Conservation (phyloP, 2,113 vertebrate genomes). For the Neolamprologus cancellatus region DNA sequence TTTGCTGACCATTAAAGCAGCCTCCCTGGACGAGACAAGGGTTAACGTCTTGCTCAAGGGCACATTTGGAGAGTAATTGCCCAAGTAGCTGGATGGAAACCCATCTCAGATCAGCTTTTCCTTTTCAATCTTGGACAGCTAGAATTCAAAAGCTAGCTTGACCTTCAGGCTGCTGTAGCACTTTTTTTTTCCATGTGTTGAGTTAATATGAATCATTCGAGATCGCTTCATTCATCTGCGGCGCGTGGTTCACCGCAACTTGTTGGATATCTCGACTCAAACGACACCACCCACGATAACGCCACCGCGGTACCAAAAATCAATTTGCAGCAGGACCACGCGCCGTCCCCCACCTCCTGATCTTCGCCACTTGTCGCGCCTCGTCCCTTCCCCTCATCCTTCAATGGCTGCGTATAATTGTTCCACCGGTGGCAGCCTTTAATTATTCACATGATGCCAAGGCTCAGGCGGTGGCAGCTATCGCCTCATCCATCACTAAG, state of each 20-base stretch:
- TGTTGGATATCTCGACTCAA: neutral
- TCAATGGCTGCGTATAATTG: conserved; percentile 60
- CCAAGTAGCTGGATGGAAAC: neutral
- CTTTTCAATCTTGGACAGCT: neutral
- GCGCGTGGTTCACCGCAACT: neutral
- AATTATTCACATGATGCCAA: conserved; percentile 69
- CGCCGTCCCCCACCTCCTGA: neutral
- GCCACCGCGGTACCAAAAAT: neutral
- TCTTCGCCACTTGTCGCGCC: conserved; percentile 22
- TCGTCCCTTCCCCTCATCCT: conserved; percentile 43
- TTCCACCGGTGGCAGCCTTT: conserved; percentile 62
- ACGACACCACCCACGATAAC: neutral
- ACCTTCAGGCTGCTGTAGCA: neutral
- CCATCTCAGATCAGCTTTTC: neutral
- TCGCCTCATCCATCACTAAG: conserved; percentile 61
- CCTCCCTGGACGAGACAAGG: neutral
- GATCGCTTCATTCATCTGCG: neutral
- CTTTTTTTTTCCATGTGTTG: neutral
- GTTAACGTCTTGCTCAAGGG: neutral
- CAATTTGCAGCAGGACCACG: conserved; percentile 13
- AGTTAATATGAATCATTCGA: neutral
- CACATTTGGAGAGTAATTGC: neutral
- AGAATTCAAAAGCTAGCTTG: neutral
- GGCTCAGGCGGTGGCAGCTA: conserved; percentile 55
- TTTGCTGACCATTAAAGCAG: neutral